Percentiles rank a stretch among this genome's conserved stretches.
Evolutionary conservation across 2,113 vertebrate genomes (phyloP).

Genomic region (Petrocephalus zakoni): DNA sequence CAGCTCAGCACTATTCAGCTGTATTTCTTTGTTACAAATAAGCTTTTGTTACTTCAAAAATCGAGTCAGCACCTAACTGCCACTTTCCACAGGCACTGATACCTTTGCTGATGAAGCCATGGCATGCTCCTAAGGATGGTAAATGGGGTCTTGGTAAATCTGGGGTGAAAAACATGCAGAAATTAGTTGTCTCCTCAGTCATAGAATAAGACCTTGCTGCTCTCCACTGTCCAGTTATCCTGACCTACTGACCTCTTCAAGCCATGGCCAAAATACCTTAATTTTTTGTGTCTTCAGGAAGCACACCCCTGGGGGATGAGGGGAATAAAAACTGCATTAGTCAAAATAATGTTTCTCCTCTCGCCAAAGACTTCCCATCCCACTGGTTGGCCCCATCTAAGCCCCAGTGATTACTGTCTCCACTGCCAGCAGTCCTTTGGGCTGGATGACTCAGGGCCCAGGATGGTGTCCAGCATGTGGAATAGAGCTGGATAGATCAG

Average conservation of each 20-base stretch:
- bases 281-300: too few species aligned
- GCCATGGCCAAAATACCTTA: accelerated
- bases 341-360: too few species aligned
- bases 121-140: neutral
- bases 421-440: too few species aligned
- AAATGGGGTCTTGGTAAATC: neutral
- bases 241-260: neutral
- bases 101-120: neutral
- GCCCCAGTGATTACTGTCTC: too few species aligned
- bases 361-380: too few species aligned
- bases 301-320: too few species aligned
- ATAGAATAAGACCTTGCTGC: conserved; percentile 16
- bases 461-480: too few species aligned
- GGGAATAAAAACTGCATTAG: too few species aligned
- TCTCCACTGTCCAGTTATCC: conserved; percentile 29
- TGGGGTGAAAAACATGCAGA: neutral
- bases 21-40: neutral
- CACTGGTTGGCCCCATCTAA: too few species aligned
- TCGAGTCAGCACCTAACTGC: neutral
- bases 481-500: neutral
- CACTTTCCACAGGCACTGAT: neutral
- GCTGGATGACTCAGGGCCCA: too few species aligned
- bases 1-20: neutral
- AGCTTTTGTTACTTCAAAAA: neutral
- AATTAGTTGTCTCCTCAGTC: conserved; percentile 4